phyloP scores from a whole-genome alignment of 2,113 vertebrate genomes.

The Charadrius vociferus region DNA sequence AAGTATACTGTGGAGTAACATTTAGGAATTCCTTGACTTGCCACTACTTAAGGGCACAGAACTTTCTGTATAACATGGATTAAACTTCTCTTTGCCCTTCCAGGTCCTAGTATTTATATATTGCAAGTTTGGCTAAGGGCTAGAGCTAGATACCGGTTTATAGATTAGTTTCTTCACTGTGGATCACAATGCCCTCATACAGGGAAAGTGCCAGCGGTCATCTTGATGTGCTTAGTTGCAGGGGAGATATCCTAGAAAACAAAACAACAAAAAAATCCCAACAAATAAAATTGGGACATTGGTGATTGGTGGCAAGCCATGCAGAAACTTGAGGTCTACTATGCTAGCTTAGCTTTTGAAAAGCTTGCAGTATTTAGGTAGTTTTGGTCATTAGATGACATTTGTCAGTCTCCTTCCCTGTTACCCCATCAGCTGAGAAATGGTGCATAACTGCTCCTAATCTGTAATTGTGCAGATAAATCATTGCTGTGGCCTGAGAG shows the following conservation, averaged over 20 bases:
- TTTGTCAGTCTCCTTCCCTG: background rate
- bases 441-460: background rate
- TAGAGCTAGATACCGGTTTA: background rate
- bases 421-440: background rate
- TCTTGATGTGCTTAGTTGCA: background rate
- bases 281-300: background rate
- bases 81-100: background rate
- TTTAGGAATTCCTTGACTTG: background rate
- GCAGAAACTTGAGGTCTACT: background rate
- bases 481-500: background rate
- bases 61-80: background rate
- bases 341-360: background rate
- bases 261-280: background rate
- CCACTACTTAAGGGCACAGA: background rate
- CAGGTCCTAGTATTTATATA: background rate
- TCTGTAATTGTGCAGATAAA: background rate
- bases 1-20: background rate
- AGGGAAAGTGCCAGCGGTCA: background rate
- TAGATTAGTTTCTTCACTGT: background rate
- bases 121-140: background rate
- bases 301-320: background rate
- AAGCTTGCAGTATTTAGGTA: background rate
- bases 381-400: background rate
- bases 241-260: background rate
- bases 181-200: background rate